A percentile compares a stretch with the other conserved stretches of the same genome.
Evolutionary conservation across 2,113 vertebrate species (phyloP).

Genomic region (Calonectris borealis): DNA sequence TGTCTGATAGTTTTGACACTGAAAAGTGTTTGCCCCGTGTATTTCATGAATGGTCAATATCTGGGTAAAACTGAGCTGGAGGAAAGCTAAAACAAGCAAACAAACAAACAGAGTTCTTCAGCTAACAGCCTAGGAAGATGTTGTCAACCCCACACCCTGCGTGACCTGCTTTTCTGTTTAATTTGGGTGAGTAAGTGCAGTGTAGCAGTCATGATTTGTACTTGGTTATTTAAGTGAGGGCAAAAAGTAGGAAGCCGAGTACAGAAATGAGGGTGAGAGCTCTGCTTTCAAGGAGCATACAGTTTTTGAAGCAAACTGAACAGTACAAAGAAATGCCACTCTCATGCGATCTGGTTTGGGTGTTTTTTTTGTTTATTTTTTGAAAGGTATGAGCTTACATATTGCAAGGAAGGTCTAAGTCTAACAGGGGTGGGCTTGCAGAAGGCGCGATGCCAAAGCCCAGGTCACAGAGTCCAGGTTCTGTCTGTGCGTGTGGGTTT

Average conservation of each 20-base stretch:
- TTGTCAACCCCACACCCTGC: background rate
- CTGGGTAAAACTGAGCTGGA: background rate
- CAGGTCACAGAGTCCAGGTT: background rate
- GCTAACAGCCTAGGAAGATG: background rate
- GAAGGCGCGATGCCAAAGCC: background rate
- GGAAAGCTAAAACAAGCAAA: background rate
- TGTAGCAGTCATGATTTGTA: background rate
- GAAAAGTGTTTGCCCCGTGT: too few species aligned
- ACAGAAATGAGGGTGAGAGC: background rate
- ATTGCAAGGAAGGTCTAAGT: background rate
- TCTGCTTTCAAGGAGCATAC: background rate
- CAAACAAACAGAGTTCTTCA: background rate
- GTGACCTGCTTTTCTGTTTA: background rate
- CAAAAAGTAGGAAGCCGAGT: background rate
- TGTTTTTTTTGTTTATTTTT: background rate
- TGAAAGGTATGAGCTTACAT: background rate
- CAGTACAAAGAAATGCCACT: background rate
- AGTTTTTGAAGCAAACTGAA: background rate
- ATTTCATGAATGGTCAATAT: fast-evolving
- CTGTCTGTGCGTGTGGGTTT: background rate
- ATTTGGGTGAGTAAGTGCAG: background rate
- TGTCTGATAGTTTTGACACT: background rate
- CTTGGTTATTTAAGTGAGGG: background rate
- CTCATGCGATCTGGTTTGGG: background rate
- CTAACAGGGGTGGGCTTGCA: background rate